Conservation (phyloP, 2,113 vertebrate genomes). For the Plecturocebus donacophilus region DNA sequence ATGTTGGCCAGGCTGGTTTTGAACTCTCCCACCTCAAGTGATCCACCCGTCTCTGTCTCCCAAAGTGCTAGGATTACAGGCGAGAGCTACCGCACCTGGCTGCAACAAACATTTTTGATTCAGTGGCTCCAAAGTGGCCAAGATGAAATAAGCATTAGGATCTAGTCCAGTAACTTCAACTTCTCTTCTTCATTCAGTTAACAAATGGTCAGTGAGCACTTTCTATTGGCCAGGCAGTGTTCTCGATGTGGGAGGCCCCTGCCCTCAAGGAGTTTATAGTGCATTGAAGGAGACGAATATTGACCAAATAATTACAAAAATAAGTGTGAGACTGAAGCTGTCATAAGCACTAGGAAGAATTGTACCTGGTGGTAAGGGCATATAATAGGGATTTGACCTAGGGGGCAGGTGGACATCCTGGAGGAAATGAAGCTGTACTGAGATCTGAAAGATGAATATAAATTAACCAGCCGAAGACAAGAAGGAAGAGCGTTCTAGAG, state of each 20-base stretch:
- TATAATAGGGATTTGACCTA: neutral
- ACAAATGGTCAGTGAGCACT: neutral
- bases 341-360: neutral
- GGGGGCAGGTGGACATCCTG: neutral
- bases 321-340: neutral
- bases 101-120: neutral
- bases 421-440: neutral
- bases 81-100: too few relatives aligned
- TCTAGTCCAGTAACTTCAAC: neutral
- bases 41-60: too few relatives aligned
- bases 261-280: neutral
- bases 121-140: neutral
- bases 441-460: neutral
- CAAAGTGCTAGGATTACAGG: too few relatives aligned
- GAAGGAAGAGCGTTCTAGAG: neutral
- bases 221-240: neutral
- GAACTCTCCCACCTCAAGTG: too few relatives aligned
- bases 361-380: neutral
- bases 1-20: too few relatives aligned
- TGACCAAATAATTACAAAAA: neutral
- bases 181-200: neutral
- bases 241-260: neutral
- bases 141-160: neutral
- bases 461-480: neutral
- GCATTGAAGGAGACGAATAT: neutral